These are phyloP conservation scores for Drosophila cracens DNA, from an alignment of 2,888 invertebrate genomes.

Conservation along the genomic window DNA sequence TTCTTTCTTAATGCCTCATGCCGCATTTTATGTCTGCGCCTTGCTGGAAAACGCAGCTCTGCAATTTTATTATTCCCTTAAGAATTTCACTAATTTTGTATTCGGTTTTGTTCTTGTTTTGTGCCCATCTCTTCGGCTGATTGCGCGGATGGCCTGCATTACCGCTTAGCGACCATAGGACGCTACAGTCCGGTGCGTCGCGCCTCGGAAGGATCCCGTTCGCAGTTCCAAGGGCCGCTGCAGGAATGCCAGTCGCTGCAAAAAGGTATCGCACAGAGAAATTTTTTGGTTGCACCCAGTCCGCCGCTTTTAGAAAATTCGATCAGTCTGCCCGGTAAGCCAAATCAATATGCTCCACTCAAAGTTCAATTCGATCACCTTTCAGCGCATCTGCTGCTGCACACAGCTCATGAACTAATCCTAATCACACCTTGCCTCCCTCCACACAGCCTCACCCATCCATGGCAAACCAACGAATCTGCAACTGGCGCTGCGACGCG, in stretches of 20 bases:
- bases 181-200: constrained; percentile 96
- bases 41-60: background rate
- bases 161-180: constrained; percentile 79
- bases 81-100: constrained; percentile 28
- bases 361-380: background rate
- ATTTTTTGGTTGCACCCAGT: constrained; percentile 85
- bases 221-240: constrained; percentile 88
- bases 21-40: constrained; percentile 9
- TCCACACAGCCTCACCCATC: constrained; percentile 87
- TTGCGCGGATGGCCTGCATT: constrained; percentile 3
- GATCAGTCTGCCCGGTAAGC: constrained; percentile 85
- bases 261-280: constrained; percentile 86
- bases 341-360: constrained; percentile 12
- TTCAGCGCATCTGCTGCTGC: background rate
- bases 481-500: constrained; percentile 76
- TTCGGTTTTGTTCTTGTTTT: background rate
- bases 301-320: constrained; percentile 85
- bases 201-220: constrained; percentile 90
- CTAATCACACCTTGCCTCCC: too few relatives aligned
- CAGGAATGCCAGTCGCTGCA: constrained; percentile 92
- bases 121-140: constrained; percentile 1
- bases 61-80: background rate
- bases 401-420: background rate
- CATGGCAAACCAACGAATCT: constrained; percentile 85
- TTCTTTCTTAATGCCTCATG: constrained; percentile 2